A percentile compares a stretch with the other conserved stretches of the same genome.
Evolutionary conservation across 2,113 vertebrate genomes (phyloP).

Genomic region (Eretmochelys imbricata): DNA sequence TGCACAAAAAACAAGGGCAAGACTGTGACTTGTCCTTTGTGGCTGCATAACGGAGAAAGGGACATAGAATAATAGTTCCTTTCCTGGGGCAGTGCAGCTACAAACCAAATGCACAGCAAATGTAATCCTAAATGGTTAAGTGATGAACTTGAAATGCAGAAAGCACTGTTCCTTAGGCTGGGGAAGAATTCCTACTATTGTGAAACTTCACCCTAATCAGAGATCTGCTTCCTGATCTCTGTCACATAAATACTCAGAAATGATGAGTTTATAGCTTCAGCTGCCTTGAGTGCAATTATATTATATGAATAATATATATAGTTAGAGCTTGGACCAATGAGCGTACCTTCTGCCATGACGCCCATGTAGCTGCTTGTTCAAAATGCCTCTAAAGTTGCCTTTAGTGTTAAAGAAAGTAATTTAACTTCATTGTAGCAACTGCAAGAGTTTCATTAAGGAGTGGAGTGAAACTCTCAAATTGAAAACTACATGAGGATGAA

Average conservation of each 20-base stretch:
- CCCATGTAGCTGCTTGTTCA: neutral
- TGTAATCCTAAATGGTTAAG: neutral
- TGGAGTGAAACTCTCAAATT: neutral
- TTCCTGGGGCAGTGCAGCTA: neutral
- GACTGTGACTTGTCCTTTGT: neutral
- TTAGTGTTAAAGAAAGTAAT: constrained; percentile 32
- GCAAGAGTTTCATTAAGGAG: neutral
- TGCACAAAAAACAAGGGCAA: neutral
- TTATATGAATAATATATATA: constrained; percentile 5
- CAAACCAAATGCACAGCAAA: neutral
- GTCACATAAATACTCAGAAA: constrained; percentile 52
- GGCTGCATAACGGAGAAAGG: neutral
- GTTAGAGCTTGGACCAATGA: neutral
- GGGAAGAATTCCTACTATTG: constrained; percentile 35
- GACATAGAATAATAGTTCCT: neutral
- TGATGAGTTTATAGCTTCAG: constrained; percentile 48
- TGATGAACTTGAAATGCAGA: neutral
- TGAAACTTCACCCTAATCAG: constrained; percentile 49
- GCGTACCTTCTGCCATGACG: neutral
- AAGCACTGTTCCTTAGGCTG: neutral
- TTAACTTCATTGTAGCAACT: constrained; percentile 43
- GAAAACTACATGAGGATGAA: constrained; percentile 1
- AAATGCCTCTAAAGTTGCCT: constrained; percentile 24
- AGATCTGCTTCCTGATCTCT: constrained; percentile 49
- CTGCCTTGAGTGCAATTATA: constrained; percentile 22